Evolutionary conservation across 2,888 invertebrate species (phyloP).

Genomic region (Dolichopus griseipennis): DNA sequence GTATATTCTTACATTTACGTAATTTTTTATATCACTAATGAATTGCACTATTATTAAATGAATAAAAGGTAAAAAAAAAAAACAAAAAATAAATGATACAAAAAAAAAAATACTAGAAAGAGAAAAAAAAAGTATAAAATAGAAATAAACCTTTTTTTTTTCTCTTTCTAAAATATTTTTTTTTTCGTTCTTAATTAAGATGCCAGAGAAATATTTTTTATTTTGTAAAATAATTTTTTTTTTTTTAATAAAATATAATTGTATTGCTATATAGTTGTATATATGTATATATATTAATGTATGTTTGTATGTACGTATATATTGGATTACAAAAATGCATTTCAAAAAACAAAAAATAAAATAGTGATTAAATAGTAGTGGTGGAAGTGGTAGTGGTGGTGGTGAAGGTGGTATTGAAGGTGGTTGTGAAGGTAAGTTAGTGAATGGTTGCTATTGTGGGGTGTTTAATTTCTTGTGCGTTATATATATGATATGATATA

Average conservation of each 20-base stretch:
- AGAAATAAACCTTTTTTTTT: not conserved
- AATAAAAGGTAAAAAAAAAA: not conserved
- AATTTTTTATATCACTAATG: not conserved
- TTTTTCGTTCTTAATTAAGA: conserved; percentile 3
- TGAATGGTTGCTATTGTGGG: not conserved
- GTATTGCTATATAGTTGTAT: no score
- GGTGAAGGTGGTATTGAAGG: no score
- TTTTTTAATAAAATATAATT: no score
- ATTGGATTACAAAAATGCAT: no score
- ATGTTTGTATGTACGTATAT: not conserved
- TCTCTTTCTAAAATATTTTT: not conserved
- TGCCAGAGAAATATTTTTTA: not conserved
- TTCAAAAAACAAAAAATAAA: no score
- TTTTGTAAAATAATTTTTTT: not conserved
- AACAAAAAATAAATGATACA: not conserved
- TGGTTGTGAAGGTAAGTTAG: no score
- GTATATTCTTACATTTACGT: no score
- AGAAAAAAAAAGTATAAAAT: no score
- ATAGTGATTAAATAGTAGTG: no score
- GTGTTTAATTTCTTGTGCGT: not conserved
- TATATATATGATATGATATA: not conserved
- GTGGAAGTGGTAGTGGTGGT: no score
- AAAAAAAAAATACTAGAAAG: no score
- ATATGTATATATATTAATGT: no score
- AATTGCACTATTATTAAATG: conserved; percentile 4